Conservation (phyloP, 2,888 invertebrate genomes). For the Zhengitettix transpicula region DNA sequence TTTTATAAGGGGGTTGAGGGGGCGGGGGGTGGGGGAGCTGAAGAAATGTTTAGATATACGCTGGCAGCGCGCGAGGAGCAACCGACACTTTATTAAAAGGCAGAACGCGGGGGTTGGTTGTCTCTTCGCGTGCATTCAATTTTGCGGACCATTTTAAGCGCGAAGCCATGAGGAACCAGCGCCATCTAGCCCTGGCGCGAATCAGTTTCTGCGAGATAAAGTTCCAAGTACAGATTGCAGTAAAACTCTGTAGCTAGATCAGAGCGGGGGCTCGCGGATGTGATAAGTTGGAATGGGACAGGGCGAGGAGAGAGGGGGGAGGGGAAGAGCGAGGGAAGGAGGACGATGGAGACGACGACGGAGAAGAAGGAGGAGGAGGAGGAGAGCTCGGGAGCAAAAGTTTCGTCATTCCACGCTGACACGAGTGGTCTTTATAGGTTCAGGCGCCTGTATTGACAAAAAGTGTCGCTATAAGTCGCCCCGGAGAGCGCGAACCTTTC, state of each 20-base stretch:
- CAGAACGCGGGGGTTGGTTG: no score
- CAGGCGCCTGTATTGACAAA: constrained; percentile 31
- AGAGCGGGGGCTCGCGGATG: constrained; percentile 2
- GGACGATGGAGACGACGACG: background rate
- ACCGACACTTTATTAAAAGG: no score
- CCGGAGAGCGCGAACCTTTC: background rate
- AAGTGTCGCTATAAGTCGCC: constrained; percentile 25
- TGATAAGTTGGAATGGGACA: background rate
- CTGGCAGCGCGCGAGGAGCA: no score
- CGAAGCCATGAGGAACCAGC: no score
- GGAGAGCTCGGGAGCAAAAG: constrained; percentile 31
- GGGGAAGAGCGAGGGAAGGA: constrained; percentile 22
- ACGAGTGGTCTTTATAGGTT: constrained; percentile 39
- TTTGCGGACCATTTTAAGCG: no score
- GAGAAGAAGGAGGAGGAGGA: constrained; percentile 16
- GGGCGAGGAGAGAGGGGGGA: constrained; percentile 15
- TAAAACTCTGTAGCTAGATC: background rate
- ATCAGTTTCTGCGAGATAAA: no score
- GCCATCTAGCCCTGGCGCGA: no score
- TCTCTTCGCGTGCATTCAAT: no score
- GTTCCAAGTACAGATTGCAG: background rate
- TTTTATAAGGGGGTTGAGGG: no score
- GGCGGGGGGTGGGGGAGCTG: no score
- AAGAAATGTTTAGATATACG: no score
- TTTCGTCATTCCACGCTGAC: constrained; percentile 38